Percentiles rank a stretch among this genome's conserved stretches.
Evolutionary conservation across 1,140 invertebrate species (phyloP).

Genomic region (Maniola jurtina): DNA sequence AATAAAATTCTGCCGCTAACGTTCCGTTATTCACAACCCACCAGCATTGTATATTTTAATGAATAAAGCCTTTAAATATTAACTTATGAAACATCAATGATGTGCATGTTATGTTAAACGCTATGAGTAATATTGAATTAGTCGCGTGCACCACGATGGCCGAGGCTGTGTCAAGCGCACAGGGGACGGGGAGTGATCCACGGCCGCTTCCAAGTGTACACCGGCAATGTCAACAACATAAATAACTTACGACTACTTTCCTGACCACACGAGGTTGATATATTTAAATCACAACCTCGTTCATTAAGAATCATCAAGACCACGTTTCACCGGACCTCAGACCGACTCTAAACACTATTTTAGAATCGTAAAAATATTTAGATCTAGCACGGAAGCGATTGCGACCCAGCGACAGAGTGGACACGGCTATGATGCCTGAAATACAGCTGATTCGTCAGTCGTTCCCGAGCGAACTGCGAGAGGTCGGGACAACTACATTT

Average conservation of each 20-base stretch:
- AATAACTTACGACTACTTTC: constrained; percentile 54
- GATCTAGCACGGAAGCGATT: constrained; percentile 7
- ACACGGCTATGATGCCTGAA: not conserved
- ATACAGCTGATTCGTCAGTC: not conserved
- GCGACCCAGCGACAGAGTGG: not conserved
- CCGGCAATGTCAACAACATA: constrained; percentile 50
- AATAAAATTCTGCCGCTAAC: constrained; percentile 23
- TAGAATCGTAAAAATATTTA: constrained; percentile 6
- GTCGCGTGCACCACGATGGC: constrained; percentile 28
- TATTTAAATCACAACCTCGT: constrained; percentile 40
- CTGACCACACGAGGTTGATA: constrained; percentile 42
- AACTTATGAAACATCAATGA: constrained; percentile 21
- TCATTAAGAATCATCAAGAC: constrained; percentile 40
- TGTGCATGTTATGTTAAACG: constrained; percentile 12
- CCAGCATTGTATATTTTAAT: constrained; percentile 28
- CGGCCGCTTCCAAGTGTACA: constrained; percentile 32
- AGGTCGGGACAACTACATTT: not conserved
- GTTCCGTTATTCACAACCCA: constrained; percentile 27
- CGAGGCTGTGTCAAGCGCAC: constrained; percentile 61
- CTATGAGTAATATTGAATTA: constrained; percentile 22
- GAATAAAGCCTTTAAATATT: constrained; percentile 28
- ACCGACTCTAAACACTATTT: constrained; percentile 22
- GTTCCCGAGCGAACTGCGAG: not conserved
- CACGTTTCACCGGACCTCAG: constrained; percentile 29
- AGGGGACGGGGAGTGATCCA: constrained; percentile 25